phyloP scores from a whole-genome alignment of 2,113 vertebrate genomes.

The Cyphomyrus discorhynchus region DNA sequence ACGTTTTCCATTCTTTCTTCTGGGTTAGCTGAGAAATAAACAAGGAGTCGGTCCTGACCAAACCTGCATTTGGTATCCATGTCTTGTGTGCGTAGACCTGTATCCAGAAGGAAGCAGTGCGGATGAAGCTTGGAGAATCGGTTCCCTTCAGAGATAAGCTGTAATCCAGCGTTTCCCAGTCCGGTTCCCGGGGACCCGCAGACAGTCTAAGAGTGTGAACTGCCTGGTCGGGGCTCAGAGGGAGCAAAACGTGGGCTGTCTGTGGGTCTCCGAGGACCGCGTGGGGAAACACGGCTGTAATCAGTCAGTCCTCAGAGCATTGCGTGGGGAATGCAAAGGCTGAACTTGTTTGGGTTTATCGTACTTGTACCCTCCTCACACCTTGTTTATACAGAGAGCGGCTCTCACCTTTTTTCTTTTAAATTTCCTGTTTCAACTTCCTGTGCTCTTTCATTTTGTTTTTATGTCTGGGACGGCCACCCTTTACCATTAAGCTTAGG shows the following conservation, averaged over 20 bases:
- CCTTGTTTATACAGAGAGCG: neutral
- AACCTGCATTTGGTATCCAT: slow-evolving; percentile 4
- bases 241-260: neutral
- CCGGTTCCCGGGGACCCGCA: neutral
- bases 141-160: neutral
- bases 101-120: neutral
- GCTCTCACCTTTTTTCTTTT: neutral
- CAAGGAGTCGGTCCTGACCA: neutral
- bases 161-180: neutral
- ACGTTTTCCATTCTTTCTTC: neutral
- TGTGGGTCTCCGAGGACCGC: neutral
- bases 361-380: neutral
- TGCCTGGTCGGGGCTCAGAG: neutral
- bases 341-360: neutral
- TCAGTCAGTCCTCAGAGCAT: neutral
- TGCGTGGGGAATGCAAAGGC: neutral
- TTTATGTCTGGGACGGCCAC: neutral
- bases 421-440: neutral
- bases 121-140: neutral
- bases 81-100: neutral
- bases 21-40: slow-evolving; percentile 18
- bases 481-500: neutral
- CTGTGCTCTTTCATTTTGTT: neutral
- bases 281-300: neutral
- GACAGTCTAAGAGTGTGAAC: neutral